Percentiles rank a stretch among this genome's conserved stretches.
phyloP scores from a whole-genome alignment of 2,888 invertebrate genomes.

The Lordiphosa fenestrarum region DNA sequence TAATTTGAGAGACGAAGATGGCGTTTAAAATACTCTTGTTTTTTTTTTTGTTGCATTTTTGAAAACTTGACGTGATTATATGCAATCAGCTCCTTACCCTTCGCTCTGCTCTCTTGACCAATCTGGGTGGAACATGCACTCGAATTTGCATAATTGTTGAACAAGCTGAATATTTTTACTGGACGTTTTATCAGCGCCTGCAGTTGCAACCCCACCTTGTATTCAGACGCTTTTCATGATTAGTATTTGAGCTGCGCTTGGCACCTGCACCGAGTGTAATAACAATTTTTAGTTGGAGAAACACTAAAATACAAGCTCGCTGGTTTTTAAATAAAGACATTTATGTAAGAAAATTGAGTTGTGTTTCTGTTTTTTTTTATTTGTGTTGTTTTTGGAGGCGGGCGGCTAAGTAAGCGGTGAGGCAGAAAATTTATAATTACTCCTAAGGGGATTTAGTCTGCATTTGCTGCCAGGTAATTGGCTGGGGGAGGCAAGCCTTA shows the following conservation, averaged over 20 bases:
- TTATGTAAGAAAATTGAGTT: constrained; percentile 58
- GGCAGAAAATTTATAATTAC: constrained; percentile 7
- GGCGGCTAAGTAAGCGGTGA: background rate
- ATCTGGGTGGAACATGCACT: constrained; percentile 53
- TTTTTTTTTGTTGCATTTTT: constrained; percentile 42
- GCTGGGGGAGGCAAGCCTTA: no score
- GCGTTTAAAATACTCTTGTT: constrained; percentile 44
- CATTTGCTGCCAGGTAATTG: no score
- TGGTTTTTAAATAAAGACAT: constrained; percentile 60
- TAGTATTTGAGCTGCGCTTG: constrained; percentile 58
- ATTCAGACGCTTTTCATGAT: constrained; percentile 23
- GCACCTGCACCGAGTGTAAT: constrained; percentile 55
- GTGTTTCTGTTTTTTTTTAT: constrained; percentile 28
- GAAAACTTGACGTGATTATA: constrained; percentile 78
- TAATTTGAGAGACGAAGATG: constrained; percentile 63
- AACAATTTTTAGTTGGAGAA: constrained; percentile 34
- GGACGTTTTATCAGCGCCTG: constrained; percentile 60
- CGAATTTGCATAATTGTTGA: constrained; percentile 78
- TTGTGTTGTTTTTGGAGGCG: background rate
- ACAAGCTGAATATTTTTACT: constrained; percentile 70
- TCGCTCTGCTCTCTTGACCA: constrained; percentile 16
- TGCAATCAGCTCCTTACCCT: constrained; percentile 63
- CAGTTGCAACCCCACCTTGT: constrained; percentile 15
- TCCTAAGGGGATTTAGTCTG: background rate
- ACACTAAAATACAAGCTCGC: constrained; percentile 17